These are phyloP conservation scores for Therioaphis trifolii DNA, from an alignment of 2,888 invertebrate genomes.

Conservation along the genomic window DNA sequence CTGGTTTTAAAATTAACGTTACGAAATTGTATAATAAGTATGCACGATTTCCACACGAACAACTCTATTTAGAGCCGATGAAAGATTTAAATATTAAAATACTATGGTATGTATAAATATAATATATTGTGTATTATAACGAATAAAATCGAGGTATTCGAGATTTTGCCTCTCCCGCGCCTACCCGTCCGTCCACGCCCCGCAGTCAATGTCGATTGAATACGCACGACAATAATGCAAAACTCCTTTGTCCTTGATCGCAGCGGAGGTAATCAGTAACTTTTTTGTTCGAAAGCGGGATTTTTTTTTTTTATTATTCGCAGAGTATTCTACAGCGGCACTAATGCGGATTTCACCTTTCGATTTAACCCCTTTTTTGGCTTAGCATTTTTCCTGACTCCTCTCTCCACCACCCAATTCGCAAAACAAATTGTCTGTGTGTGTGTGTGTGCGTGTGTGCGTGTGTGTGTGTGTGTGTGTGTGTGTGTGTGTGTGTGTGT, in stretches of 20 bases:
- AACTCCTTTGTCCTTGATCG: constrained; percentile 8
- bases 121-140: constrained; percentile 7
- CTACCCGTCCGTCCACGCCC: no score
- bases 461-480: not conserved
- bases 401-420: not conserved
- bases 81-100: not conserved
- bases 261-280: constrained; percentile 1
- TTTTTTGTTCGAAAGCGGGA: not conserved
- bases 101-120: not conserved
- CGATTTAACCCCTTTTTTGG: constrained; percentile 38
- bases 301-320: constrained; percentile 8
- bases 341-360: constrained; percentile 54
- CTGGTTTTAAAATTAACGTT: not conserved
- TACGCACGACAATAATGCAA: not conserved
- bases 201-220: no score
- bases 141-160: no score
- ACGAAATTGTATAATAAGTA: not conserved
- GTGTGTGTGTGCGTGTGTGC: not conserved
- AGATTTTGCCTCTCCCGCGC: no score
- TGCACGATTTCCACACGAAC: not conserved
- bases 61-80: no score
- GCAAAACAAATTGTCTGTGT: constrained; percentile 36
- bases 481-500: not conserved
- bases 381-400: not conserved
- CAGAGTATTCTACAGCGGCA: not conserved